A percentile compares a stretch with the other conserved stretches of the same genome.
Conservation (phyloP, 2,888 invertebrate genomes). For the Lysandra coridon region DNA sequence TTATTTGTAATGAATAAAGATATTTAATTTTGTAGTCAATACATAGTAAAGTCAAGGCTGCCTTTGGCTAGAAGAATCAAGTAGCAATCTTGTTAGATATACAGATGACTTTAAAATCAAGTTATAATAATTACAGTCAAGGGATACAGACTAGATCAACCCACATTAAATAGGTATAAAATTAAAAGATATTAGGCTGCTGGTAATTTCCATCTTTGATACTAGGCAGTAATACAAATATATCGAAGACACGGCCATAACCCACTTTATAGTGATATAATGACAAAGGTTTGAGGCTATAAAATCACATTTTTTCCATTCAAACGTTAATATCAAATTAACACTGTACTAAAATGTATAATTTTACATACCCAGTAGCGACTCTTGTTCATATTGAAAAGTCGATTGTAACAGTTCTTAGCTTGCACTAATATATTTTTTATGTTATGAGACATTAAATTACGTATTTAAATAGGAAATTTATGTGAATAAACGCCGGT, state of each 20-base stretch:
- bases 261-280: neutral
- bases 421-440: slow-evolving; percentile 60
- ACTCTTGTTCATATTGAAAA: slow-evolving; percentile 55
- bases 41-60: neutral
- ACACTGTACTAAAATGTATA: neutral
- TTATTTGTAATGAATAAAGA: neutral
- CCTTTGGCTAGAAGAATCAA: neutral
- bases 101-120: neutral
- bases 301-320: neutral
- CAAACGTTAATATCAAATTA: neutral
- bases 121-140: too few relatives aligned
- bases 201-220: neutral
- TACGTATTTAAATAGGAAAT: neutral
- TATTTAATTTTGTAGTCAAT: neutral
- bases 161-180: neutral
- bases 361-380: slow-evolving; percentile 56
- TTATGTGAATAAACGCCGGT: slow-evolving; percentile 25
- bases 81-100: too few relatives aligned
- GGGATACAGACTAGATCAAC: too few relatives aligned
- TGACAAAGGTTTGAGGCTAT: neutral
- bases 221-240: neutral
- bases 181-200: neutral
- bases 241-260: neutral
- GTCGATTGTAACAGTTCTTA: slow-evolving; percentile 55
- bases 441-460: slow-evolving; percentile 60